Evolutionary conservation across 2,113 vertebrate species (phyloP), one percentile per base, ranked within the genome.

Genomic region (Mormoops blainvillei): DNA sequence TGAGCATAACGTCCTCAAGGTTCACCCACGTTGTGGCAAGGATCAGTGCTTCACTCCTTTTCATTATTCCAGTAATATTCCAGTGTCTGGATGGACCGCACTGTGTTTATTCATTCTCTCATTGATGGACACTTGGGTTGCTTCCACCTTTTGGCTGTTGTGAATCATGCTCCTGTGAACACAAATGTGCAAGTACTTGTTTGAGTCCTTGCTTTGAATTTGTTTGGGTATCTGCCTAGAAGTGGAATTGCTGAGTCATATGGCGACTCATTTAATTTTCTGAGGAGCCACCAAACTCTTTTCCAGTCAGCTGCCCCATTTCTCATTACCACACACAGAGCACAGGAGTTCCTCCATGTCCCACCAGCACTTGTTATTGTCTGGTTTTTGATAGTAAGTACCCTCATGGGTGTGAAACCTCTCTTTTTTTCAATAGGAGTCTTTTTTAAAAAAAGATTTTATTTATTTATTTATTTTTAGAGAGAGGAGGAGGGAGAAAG

Each of bases 21-120:
- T 26, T 41, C 36, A 0, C n/a, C 38, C 22, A 5, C 0, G 0
- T 5, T 2, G 38, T 11, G 41, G 31, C 7, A 31, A 50, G 48
- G 33, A 11, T 45, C 38, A 43, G 68, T 2, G 5, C 26, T 0
- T 18, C 45, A 4, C 41, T 33, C 90, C n/a, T 74, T 73, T 11
- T 38, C 5, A 14, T 10, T 56, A 45, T 22, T 36, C 36, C 36
- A 33, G 0, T 28, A 1, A 4, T 7, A 43, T 54, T 31, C 61
- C 38, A 15, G 1, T 0, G 3, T 68, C 11, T 13, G 31, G 71
- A 36, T 1, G 48, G 48, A 45, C 31, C 33, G 1, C 2, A 0
- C 0, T 5, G 36, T 67, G 36, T 56, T 4, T 19, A 5, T n/a
- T 45, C 3, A 10, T 22, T 20, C 81, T 36, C 12, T 38, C 22